These are phyloP conservation scores for Pampusana beccarii DNA, from an alignment of 2,113 vertebrate genomes.

Conservation along the genomic window DNA sequence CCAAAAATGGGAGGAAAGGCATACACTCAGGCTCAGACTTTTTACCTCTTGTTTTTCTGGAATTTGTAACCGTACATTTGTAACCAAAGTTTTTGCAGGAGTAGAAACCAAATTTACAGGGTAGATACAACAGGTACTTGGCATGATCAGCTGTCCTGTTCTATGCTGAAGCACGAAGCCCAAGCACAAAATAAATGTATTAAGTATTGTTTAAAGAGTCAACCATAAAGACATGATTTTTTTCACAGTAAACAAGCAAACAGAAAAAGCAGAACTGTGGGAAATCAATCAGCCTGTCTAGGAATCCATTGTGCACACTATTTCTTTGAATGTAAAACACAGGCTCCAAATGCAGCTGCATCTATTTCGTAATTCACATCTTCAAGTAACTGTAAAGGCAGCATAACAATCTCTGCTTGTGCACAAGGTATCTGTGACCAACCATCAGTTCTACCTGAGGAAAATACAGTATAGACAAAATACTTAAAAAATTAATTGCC, in stretches of 20 bases:
- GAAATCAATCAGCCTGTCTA: not conserved
- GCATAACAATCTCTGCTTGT: not conserved
- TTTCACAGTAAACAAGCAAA: not conserved
- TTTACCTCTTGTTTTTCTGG: not conserved
- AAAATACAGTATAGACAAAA: not conserved
- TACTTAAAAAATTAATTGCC: not conserved
- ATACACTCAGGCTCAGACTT: not conserved
- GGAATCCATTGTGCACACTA: not conserved
- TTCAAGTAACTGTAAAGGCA: not conserved
- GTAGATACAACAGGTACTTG: not conserved
- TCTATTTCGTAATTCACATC: not conserved
- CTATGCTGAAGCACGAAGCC: not conserved
- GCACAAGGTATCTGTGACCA: not conserved
- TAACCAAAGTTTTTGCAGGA: not conserved
- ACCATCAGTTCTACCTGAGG: not conserved
- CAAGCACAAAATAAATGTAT: not conserved
- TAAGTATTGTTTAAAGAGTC: not conserved
- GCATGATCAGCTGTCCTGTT: not conserved
- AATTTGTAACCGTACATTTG: not conserved
- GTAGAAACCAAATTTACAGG: not conserved
- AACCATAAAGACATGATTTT: not conserved
- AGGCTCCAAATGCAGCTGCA: not conserved
- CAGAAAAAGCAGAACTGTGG: not conserved
- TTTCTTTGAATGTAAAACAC: not conserved
- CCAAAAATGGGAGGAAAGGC: not conserved